phyloP scores from a whole-genome alignment of 2,888 invertebrate genomes.

The Habroteleia sp. region DNA sequence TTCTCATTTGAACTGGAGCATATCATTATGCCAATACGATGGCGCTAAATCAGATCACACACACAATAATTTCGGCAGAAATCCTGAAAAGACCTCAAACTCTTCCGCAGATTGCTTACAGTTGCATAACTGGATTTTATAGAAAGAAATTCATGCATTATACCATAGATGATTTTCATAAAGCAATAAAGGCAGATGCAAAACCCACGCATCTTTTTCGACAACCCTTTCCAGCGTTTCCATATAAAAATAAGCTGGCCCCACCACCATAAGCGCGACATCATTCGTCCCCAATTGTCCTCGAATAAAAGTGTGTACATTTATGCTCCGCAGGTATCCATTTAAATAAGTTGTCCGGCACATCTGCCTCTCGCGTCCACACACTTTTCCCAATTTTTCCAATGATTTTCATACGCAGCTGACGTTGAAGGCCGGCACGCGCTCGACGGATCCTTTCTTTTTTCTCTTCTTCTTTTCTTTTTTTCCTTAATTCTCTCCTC shows the following conservation, averaged over 20 bases:
- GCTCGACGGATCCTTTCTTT: slow-evolving; percentile 65
- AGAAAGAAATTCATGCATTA: neutral
- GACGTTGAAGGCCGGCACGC: slow-evolving; percentile 75
- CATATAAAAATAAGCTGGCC: slow-evolving; percentile 39
- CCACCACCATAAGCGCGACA: slow-evolving; percentile 45
- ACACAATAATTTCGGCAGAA: too few species aligned
- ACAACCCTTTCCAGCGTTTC: slow-evolving; percentile 51
- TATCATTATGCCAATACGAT: too few species aligned
- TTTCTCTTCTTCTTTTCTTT: neutral
- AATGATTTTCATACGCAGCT: slow-evolving; percentile 71
- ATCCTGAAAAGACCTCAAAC: too few species aligned
- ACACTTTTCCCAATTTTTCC: slow-evolving; percentile 67
- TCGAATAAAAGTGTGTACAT: slow-evolving; percentile 42
- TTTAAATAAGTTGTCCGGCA: slow-evolving; percentile 60
- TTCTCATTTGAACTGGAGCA: too few species aligned
- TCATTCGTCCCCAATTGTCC: slow-evolving; percentile 42
- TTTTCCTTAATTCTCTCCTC: neutral
- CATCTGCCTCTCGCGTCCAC: slow-evolving; percentile 33
- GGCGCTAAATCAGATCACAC: too few species aligned
- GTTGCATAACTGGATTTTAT: too few species aligned
- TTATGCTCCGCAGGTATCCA: slow-evolving; percentile 50
- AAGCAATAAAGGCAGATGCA: slow-evolving; percentile 52
- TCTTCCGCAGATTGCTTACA: too few species aligned
- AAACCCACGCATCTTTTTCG: slow-evolving; percentile 7
- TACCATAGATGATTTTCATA: slow-evolving; percentile 18